Evolutionary conservation across 2,888 invertebrate genomes (phyloP), one percentile per base, ranked within the genome.

Genomic region (Asteroscopus sphinx): DNA sequence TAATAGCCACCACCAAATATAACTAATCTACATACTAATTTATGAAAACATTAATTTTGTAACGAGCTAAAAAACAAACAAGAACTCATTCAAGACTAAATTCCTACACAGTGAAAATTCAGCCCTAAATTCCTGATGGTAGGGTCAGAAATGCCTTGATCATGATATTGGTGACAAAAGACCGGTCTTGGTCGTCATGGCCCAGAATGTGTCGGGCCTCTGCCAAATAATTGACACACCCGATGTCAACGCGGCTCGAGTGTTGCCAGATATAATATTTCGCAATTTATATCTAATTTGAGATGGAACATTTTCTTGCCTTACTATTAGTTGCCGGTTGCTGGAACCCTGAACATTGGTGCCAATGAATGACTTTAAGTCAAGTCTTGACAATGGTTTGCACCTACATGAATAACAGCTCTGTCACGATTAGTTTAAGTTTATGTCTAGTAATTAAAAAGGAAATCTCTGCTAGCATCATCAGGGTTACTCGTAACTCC

Each of bases 191-290:
- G 83, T 78, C 81, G 70, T 80, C 75, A 78, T 89, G 93, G 88
- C 93, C 93, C 83, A 94, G 93, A 93, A 93, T 93, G 90, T 86
- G 85, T 59, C 69, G 65, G 66, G 80, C 65, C 79, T 87, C 84
- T 93, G 93, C 93, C 93, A 93, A 94, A 91, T 92, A 90, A 91
- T 91, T 88, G 91, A 89, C 91, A 87, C 86, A 85, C 79, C 79
- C 88, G 87, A 82, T 90, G 91, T 91, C 91, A 91, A 86, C 90
- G 87, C 79, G 62, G 76, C 78, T 72, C 71, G 66, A 68, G 76
- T 72, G 79, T 75, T 88, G 92, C 91, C 93, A 92, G 88, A 80
- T 82, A 65, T 76, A 81, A 83, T 80, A 86, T 93, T 91, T 91
- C 92, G 91, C 88, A 93, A 93, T 89, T 85, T 85, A 84, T 76